Evolutionary conservation across 2,888 invertebrate genomes (phyloP).

Genomic region (Plagodis dolabraria): DNA sequence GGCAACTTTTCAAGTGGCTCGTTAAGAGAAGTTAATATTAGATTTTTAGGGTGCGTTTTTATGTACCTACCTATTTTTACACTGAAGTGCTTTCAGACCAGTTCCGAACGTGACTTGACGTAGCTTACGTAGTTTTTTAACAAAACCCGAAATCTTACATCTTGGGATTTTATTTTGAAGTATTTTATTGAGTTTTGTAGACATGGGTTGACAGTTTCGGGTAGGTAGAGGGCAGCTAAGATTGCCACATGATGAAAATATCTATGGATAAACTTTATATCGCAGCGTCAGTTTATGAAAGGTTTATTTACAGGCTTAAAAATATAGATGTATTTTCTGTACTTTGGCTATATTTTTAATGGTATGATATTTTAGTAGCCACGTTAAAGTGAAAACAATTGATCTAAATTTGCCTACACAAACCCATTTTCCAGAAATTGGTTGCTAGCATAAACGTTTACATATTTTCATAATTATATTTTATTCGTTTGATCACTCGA

Average conservation of each 20-base stretch:
- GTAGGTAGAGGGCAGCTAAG: constrained; percentile 32
- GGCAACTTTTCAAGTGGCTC: constrained; percentile 43
- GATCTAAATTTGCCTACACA: too few relatives aligned
- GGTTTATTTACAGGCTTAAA: too few relatives aligned
- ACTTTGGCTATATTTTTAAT: too few relatives aligned
- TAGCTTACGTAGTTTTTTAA: constrained; percentile 42
- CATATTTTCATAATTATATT: too few relatives aligned
- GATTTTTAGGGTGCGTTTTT: constrained; percentile 65
- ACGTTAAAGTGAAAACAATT: too few relatives aligned
- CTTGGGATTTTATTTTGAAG: constrained; percentile 41
- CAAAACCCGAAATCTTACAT: constrained; percentile 36
- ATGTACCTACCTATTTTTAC: constrained; percentile 56
- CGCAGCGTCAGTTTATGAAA: not conserved
- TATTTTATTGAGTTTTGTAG: constrained; percentile 44
- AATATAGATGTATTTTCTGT: too few relatives aligned
- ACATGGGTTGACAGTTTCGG: constrained; percentile 45
- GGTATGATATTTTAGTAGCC: too few relatives aligned
- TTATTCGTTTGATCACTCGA: too few relatives aligned
- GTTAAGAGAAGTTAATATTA: constrained; percentile 72
- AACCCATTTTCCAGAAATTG: too few relatives aligned
- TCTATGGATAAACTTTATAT: constrained; percentile 6
- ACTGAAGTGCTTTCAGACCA: constrained; percentile 50
- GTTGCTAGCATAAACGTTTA: too few relatives aligned
- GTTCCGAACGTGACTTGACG: constrained; percentile 54
- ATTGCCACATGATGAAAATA: constrained; percentile 23